Percentiles rank a stretch among this genome's conserved stretches.
Evolutionary conservation across 2,888 invertebrate genomes (phyloP).

Genomic region (Eucera pruinosa): DNA sequence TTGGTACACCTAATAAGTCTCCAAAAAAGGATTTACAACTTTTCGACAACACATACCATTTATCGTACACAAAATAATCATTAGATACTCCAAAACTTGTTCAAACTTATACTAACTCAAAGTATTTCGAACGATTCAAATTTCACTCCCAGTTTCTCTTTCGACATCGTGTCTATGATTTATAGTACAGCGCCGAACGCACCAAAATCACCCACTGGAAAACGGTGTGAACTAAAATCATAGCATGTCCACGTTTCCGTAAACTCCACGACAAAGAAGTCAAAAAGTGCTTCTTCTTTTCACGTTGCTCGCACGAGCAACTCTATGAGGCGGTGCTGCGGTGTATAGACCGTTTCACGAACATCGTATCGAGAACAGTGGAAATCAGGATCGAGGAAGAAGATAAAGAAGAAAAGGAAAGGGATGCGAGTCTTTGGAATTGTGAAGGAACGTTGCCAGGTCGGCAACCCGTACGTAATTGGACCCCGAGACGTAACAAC

Average conservation of each 20-base stretch:
- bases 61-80: too few relatives aligned
- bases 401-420: slow-evolving; percentile 22
- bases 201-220: too few relatives aligned
- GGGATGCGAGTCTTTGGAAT: slow-evolving; percentile 33
- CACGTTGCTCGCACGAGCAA: neutral
- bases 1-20: too few relatives aligned
- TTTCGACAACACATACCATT: too few relatives aligned
- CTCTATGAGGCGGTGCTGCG: neutral
- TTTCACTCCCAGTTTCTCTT: neutral
- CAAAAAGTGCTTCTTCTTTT: slow-evolving; percentile 4
- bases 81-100: too few relatives aligned
- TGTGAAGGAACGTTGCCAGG: slow-evolving; percentile 51
- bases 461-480: slow-evolving; percentile 72
- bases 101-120: too few relatives aligned
- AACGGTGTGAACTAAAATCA: neutral
- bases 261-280: neutral
- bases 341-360: slow-evolving; percentile 4
- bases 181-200: too few relatives aligned
- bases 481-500: slow-evolving; percentile 69
- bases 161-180: neutral
- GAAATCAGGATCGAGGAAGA: slow-evolving; percentile 31
- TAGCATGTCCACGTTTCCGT: neutral
- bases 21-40: too few relatives aligned
- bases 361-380: slow-evolving; percentile 6
- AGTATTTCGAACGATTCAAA: too few relatives aligned